Evolutionary conservation across 2,888 invertebrate genomes (phyloP).

Genomic region (Pycnomerus fuliginosus): DNA sequence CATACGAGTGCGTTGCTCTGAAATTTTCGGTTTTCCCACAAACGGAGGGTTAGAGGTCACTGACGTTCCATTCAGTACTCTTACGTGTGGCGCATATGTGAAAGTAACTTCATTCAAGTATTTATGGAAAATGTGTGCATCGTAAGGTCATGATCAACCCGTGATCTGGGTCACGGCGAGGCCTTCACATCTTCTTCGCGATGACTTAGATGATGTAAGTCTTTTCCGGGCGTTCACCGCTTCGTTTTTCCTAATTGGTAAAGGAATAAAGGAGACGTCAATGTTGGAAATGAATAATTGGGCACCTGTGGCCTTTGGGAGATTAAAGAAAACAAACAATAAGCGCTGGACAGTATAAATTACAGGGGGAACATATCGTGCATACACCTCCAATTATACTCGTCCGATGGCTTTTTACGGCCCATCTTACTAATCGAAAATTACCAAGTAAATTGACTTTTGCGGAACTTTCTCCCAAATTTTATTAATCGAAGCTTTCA

Average conservation of each 20-base stretch:
- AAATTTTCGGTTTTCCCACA: slow-evolving; percentile 7
- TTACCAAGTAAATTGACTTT: too few species aligned
- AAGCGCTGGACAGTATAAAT: slow-evolving; percentile 17
- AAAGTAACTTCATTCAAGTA: slow-evolving; percentile 14
- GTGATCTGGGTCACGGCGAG: not conserved
- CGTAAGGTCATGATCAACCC: not conserved
- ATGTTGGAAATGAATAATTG: not conserved
- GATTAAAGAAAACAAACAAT: slow-evolving; percentile 11
- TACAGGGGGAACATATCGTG: slow-evolving; percentile 14
- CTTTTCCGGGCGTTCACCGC: too few species aligned
- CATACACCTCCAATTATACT: slow-evolving; percentile 14
- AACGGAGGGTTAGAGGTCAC: slow-evolving; percentile 12
- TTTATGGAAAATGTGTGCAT: slow-evolving; percentile 10
- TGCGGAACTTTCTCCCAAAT: too few species aligned
- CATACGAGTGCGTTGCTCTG: slow-evolving; percentile 3
- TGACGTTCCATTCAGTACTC: slow-evolving; percentile 15
- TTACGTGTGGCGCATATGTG: slow-evolving; percentile 13
- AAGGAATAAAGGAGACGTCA: too few species aligned
- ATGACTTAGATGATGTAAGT: too few species aligned
- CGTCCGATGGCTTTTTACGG: slow-evolving; percentile 1
- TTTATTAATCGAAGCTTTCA: too few species aligned
- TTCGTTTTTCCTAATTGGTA: too few species aligned
- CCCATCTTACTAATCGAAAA: too few species aligned
- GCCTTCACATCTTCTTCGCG: not conserved
- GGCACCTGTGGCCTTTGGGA: slow-evolving; percentile 6